Base-by-base conservation (phyloP, 2,797 vertebrate genomes). In the Valencia hispanica region DNA sequence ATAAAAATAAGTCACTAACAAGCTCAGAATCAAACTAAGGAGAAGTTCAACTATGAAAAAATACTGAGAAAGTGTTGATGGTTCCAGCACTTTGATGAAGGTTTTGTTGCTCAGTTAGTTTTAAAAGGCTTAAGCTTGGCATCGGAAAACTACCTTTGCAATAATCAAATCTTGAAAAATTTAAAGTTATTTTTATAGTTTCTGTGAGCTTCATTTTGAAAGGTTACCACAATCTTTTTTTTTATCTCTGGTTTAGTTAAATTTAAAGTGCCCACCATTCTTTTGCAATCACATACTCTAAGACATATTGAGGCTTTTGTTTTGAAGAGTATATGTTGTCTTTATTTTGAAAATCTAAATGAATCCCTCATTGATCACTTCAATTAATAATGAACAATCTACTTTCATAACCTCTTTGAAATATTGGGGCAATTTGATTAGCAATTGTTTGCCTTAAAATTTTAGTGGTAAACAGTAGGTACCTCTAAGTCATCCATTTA, bases 11-110 rank as follows among this genome's bases (percentile, higher is more conserved):
- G 20, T 55, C 72, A 55, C 53, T 36, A 61, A 43, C 7, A 41
- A 47, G 65, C 61, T 78, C 51, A 10, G 9, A 68, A 50, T 73
- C n/a, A 22, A 71, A 17, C 10, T 68, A 8, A 50, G n/a, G 68
- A 70, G 0, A 2, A 72, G 41, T 51, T 1, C 45, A 50, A 30
- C 11, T 57, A 14, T 20, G 11, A 4, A 12, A 55, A n/a, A n/a
- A 48, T 51, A 25, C 50, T 22, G 9, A 51, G 15, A 5, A 12
- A 55, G 27, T 55, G 51, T 55, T 55, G 51, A n/a, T 53, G 22
- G 3, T 22, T 17, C 53, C 53, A 12, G 53, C 25, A n/a, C n/a
- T 11, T 25, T 9, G 22, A 53, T 53, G n/a, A 11, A 53, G 25
- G 14, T 48, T 18, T 51, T 22, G 11, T 34, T 61, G 7, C 30